Base-by-base conservation (phyloP, 2,888 invertebrate genomes). In the Anthophora plumipes region DNA sequence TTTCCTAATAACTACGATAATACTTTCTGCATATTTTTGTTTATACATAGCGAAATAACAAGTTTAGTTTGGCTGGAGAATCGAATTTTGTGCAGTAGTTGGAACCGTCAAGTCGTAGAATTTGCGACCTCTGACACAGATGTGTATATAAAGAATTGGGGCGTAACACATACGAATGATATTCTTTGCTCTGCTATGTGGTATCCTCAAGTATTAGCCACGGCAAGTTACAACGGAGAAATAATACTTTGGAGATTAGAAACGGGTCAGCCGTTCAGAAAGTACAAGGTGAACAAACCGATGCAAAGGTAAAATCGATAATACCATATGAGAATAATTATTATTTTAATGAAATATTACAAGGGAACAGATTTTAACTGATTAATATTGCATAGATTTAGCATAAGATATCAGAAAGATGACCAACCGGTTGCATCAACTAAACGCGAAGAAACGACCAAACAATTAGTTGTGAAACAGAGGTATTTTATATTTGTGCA, bases 201-300 rank as follows among this genome's bases (percentile, higher is more conserved):
- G 83, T 85, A 94, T 25, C 96, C 97, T 0, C 87, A 92, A 55
- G 94, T 96, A 22, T 93, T 98, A 41, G 97, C 96, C 54, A 97
- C 98, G 1, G 95, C 95, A 83, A 96, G 96, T 14, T 97, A 97
- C 92, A 96, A 96, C 87, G 98, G 98, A 0, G 97, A 97, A 92
- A 94, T 98, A 63, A 94, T 97, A 37, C 94, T 98, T 84, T 98
- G 98, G 97, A 95, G 96, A 85, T 94, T 97, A 72, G 97, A 97
- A 93, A 97, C 97, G 0, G 97, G 97, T 0, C 96, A 97, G 91
- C 96, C 97, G 0, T 96, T 96, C 91, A 88, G 91, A 77, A 87
- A 85, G 70, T 91, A 90, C 64, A 87, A 89, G 79, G 94, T 94
- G 0, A 89, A 91, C 73, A 89, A 93, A 77, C 94, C 94, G n/a